Evolutionary conservation across 2,888 invertebrate genomes (phyloP).

Genomic region (Plebejus melissa): DNA sequence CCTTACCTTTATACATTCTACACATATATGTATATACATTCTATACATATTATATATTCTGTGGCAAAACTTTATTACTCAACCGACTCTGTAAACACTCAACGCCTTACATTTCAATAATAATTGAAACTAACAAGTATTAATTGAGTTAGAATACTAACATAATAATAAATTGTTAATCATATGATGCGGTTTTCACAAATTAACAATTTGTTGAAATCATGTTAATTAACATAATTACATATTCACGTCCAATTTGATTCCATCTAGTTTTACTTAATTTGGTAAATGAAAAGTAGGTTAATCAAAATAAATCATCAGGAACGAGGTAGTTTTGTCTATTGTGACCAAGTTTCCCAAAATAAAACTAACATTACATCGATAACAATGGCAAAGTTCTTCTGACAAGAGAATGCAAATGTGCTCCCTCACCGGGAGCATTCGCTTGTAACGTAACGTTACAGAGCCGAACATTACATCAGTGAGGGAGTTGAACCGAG

Average conservation of each 20-base stretch:
- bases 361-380: neutral
- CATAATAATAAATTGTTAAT: neutral
- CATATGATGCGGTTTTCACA: neutral
- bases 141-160: constrained; percentile 2
- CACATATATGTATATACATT: too few relatives aligned
- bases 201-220: neutral
- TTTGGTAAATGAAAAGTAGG: neutral
- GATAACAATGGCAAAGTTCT: neutral
- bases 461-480: too few relatives aligned
- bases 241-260: neutral
- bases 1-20: too few relatives aligned
- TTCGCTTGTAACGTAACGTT: too few relatives aligned
- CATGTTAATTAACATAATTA: neutral
- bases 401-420: too few relatives aligned
- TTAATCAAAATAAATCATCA: neutral
- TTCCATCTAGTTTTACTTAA: neutral
- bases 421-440: too few relatives aligned
- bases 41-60: too few relatives aligned
- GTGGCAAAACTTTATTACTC: too few relatives aligned
- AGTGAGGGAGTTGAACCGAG: too few relatives aligned
- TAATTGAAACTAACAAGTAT: neutral
- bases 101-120: neutral
- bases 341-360: too few relatives aligned
- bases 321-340: too few relatives aligned
- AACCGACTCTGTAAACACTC: neutral